Percentiles rank a stretch among this genome's conserved stretches.
phyloP scores from a whole-genome alignment of 2,113 vertebrate genomes.

The Phyllostomus hastatus region DNA sequence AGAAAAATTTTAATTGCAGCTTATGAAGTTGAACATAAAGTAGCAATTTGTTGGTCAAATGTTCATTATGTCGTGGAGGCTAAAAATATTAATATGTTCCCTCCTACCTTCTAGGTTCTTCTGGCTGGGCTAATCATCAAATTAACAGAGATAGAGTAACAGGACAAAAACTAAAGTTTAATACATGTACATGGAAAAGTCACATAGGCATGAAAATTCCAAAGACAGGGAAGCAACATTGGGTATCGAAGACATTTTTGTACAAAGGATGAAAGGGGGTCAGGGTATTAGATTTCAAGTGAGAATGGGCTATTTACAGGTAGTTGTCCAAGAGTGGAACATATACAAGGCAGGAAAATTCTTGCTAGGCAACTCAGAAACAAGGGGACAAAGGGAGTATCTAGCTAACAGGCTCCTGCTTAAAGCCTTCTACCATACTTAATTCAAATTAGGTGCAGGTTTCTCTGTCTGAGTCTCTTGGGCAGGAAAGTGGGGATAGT shows the following conservation, averaged over 20 bases:
- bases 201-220: not conserved
- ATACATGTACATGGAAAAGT: not conserved
- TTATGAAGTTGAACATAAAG: not conserved
- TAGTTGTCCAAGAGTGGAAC: not conserved
- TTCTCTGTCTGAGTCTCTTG: not conserved
- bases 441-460: not conserved
- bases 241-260: not conserved
- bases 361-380: not conserved
- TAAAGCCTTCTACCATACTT: not conserved
- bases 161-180: not conserved
- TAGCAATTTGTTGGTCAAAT: not conserved
- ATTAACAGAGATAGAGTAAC: not conserved
- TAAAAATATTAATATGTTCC: not conserved
- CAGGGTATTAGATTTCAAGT: not conserved
- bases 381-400: not conserved
- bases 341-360: not conserved
- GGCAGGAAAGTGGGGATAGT: not conserved
- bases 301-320: not conserved
- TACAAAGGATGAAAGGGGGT: not conserved
- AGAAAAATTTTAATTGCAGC: not conserved
- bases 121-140: not conserved
- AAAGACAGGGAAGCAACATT: not conserved
- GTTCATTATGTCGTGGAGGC: not conserved
- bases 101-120: not conserved
- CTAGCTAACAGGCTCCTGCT: not conserved